Evolutionary conservation across 2,888 invertebrate genomes (phyloP), one percentile per base, ranked within the genome.

Genomic region (Lasioglossum leucozonium): DNA sequence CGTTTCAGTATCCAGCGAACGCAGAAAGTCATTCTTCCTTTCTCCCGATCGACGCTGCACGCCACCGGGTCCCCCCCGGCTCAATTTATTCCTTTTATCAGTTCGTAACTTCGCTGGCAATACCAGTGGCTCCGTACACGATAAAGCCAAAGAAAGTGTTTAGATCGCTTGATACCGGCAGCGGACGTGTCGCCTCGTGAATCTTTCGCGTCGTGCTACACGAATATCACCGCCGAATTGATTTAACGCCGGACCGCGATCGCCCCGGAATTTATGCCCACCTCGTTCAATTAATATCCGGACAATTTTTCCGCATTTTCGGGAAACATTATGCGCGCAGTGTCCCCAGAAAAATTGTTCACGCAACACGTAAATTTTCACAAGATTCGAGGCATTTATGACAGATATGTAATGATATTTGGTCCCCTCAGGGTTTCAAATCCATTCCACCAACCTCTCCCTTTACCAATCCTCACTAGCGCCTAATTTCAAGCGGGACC

Each of bases 11-110:
- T 88, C 87, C 72, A 67, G 55, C 82, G 69, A 47, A 71, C 79
- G 76, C 82, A 79, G 86, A 89, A 88, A 90, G 90, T 85, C 86
- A 75, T 89, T 82, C 85, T 81, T 87, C 88, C 86, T 85, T 88
- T 88, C 86, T 82, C 84, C 79, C 84, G 81, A 72, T 78, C 82
- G 87, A 42, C 74, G 47, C 69, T 58, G 80, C 55, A 30, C 69
- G 72, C 58, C 58, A 77, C 79, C 67, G 62, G 71, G 47, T n/a
- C n/a, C n/a, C 47, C 58, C 58, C 40, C 72, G 26, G 51, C 47
- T 74, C 78, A 78, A 85, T 85, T 86, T 85, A 81, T 81, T 85
- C 81, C 69, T 51, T 72, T 72, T 85, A 77, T 85, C 74, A 58
- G 84, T 84, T 72, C 76, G 76, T 85, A 85, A 79, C 67, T 85